Evolutionary conservation across 2,797 vertebrate species (phyloP).

Genomic region (Sternarchorhynchus goeldii): DNA sequence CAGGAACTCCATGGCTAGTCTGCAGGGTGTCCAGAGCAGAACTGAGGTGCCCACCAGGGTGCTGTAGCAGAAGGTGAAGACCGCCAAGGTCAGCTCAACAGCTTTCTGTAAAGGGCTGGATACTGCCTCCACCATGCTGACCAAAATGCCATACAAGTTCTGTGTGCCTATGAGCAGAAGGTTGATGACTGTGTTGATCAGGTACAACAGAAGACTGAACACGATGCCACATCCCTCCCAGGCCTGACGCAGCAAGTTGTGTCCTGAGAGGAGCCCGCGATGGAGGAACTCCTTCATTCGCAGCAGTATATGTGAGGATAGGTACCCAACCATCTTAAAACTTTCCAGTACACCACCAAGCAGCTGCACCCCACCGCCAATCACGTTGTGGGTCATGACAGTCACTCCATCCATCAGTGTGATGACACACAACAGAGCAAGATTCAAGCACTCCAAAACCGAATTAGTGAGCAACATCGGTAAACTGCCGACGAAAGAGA

Average conservation of each 20-base stretch:
- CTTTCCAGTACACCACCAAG: constrained; percentile 84
- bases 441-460: constrained; percentile 74
- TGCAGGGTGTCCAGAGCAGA: constrained; percentile 90
- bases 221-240: constrained; percentile 84
- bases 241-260: constrained; percentile 74
- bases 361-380: constrained; percentile 71
- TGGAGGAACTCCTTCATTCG: constrained; percentile 84
- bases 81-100: constrained; percentile 78
- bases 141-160: constrained; percentile 77
- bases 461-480: constrained; percentile 76
- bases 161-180: constrained; percentile 86
- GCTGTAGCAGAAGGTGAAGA: constrained; percentile 86
- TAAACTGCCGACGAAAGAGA: constrained; percentile 77
- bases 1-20: constrained; percentile 82
- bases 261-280: constrained; percentile 78
- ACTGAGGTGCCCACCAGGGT: constrained; percentile 82
- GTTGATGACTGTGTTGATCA: constrained; percentile 91
- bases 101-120: constrained; percentile 77
- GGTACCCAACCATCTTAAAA: constrained; percentile 86
- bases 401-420: constrained; percentile 70
- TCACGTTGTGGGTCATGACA: constrained; percentile 65
- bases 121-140: constrained; percentile 81
- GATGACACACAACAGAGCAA: constrained; percentile 66
- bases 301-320: constrained; percentile 81
- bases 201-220: constrained; percentile 86